These are phyloP conservation scores for Dexiosoma caninum DNA, from an alignment of 2,888 invertebrate species.

Conservation along the genomic window DNA sequence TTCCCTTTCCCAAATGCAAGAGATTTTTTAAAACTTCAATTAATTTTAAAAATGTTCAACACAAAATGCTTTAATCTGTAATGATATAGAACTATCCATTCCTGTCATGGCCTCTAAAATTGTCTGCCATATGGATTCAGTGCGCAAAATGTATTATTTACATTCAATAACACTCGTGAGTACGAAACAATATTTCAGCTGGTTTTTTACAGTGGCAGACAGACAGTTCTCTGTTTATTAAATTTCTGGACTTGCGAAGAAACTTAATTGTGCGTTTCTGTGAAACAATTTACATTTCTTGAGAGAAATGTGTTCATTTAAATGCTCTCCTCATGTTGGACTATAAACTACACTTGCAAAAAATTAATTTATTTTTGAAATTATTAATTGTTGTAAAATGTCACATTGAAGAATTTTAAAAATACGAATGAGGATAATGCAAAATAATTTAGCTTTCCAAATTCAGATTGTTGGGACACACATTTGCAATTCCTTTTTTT, in stretches of 20 bases:
- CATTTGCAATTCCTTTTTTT: too few relatives aligned
- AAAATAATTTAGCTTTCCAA: too few relatives aligned
- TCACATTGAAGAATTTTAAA: too few relatives aligned
- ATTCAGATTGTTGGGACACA: too few relatives aligned
- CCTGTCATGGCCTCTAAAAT: slow-evolving; percentile 8
- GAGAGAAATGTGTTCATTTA: slow-evolving; percentile 1
- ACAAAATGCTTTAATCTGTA: too few relatives aligned
- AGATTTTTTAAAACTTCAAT: too few relatives aligned
- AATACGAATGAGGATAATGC: too few relatives aligned
- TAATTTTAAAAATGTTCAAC: too few relatives aligned
- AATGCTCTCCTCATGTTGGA: slow-evolving; percentile 5
- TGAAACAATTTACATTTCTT: slow-evolving; percentile 5
- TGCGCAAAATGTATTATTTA: slow-evolving; percentile 45
- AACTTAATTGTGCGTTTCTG: slow-evolving; percentile 40
- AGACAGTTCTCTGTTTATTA: slow-evolving; percentile 6
- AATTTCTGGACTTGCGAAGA: not conserved
- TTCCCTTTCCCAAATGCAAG: too few relatives aligned
- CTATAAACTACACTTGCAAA: slow-evolving; percentile 2
- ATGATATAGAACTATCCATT: not conserved
- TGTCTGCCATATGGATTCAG: slow-evolving; percentile 4
- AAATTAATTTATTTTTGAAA: too few relatives aligned
- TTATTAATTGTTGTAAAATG: too few relatives aligned
- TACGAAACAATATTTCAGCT: not conserved
- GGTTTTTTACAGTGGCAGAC: not conserved
- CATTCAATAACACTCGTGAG: slow-evolving; percentile 36